Base-by-base conservation (phyloP, 2,113 vertebrate species). In the Tragelaphus scriptus region DNA sequence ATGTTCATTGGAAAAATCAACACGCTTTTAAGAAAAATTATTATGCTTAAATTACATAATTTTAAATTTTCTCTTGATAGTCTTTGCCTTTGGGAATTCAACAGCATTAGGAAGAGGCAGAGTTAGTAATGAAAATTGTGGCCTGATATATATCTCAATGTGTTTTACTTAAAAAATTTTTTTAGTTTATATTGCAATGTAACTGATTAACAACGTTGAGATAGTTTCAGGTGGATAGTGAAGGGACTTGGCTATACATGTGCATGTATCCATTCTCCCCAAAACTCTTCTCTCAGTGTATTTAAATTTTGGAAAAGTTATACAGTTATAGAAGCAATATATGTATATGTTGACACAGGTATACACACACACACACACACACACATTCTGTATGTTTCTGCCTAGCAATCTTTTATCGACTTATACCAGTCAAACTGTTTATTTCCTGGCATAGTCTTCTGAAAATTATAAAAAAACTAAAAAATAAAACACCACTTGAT, bases 401-500 rank as follows among this genome's bases (percentile, higher is more conserved):
- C 47, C 44, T n/a, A 3, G 26, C 2, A 36, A 28, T 79, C 25
- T 84, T 91, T 91, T 61, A 79, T 56, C 80, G 28, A 49, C 77
- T 86, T 58, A 53, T 32, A 44, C 4, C n/a, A 32, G 23, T 55
- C 17, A 79, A 71, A 80, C 40, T 96, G 80, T 23, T 32, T 14
- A 87, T 90, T 94, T 97, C 44, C 51, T 90, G 51, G 40, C 21
- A 25, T 56, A 71, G 47, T 77, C 75, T 63, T 85, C 88, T 8
- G 56, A 47, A 97, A 97, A 93, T 88, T 30, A 40, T 84, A 84
- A 89, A 51, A 79, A 95, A 51, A 94, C 77, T 92, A 68, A 96
- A 79, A 94, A 97, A 77, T 95, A 94, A 95, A 85, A 95, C 61
- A 87, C 51, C n/a, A 9, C 51, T 86, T 87, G 51, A 92, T 40